Conservation (phyloP, 1,140 invertebrate genomes). For the Hylaeus volcanicus region DNA sequence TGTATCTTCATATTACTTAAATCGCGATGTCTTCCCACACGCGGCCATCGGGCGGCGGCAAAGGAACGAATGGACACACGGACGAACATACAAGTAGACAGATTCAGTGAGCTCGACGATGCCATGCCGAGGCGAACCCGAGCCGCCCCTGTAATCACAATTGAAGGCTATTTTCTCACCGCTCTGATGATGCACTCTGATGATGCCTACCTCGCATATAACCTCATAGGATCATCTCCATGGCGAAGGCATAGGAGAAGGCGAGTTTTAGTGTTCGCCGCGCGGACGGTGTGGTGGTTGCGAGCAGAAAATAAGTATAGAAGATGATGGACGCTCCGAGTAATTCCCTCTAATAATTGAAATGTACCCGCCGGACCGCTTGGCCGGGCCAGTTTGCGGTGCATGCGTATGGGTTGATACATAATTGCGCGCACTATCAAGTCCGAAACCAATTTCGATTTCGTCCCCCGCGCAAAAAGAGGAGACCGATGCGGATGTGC, state of each 20-base stretch:
- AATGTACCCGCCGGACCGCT: conserved; percentile 77
- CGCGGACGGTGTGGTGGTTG: conserved; percentile 63
- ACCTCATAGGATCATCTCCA: conserved; percentile 78
- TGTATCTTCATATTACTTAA: conserved; percentile 58
- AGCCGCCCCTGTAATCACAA: conserved; percentile 81
- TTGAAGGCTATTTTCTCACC: conserved; percentile 82
- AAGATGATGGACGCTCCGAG: conserved; percentile 80
- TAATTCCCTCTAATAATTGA: conserved; percentile 82
- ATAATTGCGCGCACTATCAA: conserved; percentile 65
- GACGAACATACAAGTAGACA: conserved; percentile 56
- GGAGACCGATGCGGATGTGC: conserved; percentile 4
- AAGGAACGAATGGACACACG: conserved; percentile 51
- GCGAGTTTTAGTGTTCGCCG: conserved; percentile 63
- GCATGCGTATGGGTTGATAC: conserved; percentile 63
- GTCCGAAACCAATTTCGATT: conserved; percentile 65
- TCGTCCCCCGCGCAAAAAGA: conserved; percentile 46
- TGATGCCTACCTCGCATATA: conserved; percentile 73
- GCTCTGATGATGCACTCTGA: conserved; percentile 79
- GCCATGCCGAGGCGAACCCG: conserved; percentile 69
- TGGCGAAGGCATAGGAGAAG: conserved; percentile 57
- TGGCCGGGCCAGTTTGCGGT: conserved; percentile 66
- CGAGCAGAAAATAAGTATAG: conserved; percentile 80
- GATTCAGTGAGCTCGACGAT: conserved; percentile 61
- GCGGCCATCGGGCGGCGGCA: conserved; percentile 28
- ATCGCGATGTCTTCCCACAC: conserved; percentile 57